Evolutionary conservation across 1,140 invertebrate species (phyloP).

Genomic region (Phenacoccus solenopsis): DNA sequence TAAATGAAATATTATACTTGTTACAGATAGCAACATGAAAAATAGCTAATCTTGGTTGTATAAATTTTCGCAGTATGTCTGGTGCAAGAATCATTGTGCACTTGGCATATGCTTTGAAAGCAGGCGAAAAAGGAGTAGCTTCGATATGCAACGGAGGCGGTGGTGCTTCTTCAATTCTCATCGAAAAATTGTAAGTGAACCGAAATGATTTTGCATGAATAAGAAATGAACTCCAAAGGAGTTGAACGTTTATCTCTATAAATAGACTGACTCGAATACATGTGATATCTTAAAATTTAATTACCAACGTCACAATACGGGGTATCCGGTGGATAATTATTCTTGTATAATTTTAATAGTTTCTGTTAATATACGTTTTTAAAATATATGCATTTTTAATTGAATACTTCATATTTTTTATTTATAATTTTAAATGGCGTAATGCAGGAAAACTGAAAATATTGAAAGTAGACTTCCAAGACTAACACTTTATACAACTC

Average conservation of each 20-base stretch:
- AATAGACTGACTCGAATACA: background rate
- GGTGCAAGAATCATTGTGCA: slow-evolving; percentile 86
- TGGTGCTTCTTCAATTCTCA: slow-evolving; percentile 79
- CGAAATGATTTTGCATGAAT: background rate
- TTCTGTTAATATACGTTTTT: background rate
- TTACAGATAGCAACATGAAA: no score
- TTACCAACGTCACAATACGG: background rate
- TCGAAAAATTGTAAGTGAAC: slow-evolving; percentile 78
- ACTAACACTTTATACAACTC: slow-evolving; percentile 68
- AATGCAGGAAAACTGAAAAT: background rate
- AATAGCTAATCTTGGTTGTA: no score
- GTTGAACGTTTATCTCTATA: background rate
- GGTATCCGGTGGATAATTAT: no score
- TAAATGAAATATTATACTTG: no score
- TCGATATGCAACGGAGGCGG: slow-evolving; percentile 98
- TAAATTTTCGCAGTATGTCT: slow-evolving; percentile 83
- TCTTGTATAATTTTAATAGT: background rate
- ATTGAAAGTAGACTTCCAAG: slow-evolving; percentile 31
- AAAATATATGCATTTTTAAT: background rate
- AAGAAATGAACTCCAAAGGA: background rate
- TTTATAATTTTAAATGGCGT: background rate
- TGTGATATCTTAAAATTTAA: background rate
- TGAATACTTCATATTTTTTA: background rate
- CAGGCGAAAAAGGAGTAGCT: slow-evolving; percentile 85
- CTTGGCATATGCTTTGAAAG: slow-evolving; percentile 74